phyloP scores from a whole-genome alignment of 2,888 invertebrate species.

The Pheosia tremula region DNA sequence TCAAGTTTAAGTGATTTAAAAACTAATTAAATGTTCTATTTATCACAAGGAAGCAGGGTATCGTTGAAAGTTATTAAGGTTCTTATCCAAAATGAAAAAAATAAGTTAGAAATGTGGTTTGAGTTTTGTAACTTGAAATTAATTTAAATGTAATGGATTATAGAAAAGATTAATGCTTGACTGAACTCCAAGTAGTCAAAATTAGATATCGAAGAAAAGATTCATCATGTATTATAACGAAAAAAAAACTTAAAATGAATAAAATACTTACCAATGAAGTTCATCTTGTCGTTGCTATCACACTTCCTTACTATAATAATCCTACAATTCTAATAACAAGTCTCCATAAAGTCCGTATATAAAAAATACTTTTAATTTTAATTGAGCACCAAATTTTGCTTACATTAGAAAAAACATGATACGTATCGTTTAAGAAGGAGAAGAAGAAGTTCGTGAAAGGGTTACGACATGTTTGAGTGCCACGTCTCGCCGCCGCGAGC shows the following conservation, averaged over 20 bases:
- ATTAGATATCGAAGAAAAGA: not conserved
- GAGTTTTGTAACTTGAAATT: too few species aligned
- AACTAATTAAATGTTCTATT: too few species aligned
- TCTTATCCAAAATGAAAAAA: too few species aligned
- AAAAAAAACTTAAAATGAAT: conserved; percentile 15
- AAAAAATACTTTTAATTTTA: conserved; percentile 67
- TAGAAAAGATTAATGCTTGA: too few species aligned
- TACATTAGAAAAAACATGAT: conserved; percentile 74
- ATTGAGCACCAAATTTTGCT: conserved; percentile 79
- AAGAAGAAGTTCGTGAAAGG: conserved; percentile 55
- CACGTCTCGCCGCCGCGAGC: conserved; percentile 58
- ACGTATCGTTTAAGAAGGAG: conserved; percentile 74
- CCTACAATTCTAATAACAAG: conserved; percentile 57
- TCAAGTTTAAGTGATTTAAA: too few species aligned
- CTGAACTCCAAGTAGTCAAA: too few species aligned
- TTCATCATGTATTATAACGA: not conserved
- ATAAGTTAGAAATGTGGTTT: too few species aligned
- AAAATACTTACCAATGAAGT: conserved; percentile 75
- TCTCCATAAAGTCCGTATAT: conserved; percentile 69
- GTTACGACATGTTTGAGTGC: conserved; percentile 66
- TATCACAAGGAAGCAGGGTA: too few species aligned
- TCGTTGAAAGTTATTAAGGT: too few species aligned
- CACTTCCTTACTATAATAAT: conserved; percentile 50
- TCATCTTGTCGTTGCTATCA: conserved; percentile 67
- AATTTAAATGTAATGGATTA: too few species aligned